Evolutionary conservation across 2,797 vertebrate genomes (phyloP).

Genomic region (Hippocampus kuda): DNA sequence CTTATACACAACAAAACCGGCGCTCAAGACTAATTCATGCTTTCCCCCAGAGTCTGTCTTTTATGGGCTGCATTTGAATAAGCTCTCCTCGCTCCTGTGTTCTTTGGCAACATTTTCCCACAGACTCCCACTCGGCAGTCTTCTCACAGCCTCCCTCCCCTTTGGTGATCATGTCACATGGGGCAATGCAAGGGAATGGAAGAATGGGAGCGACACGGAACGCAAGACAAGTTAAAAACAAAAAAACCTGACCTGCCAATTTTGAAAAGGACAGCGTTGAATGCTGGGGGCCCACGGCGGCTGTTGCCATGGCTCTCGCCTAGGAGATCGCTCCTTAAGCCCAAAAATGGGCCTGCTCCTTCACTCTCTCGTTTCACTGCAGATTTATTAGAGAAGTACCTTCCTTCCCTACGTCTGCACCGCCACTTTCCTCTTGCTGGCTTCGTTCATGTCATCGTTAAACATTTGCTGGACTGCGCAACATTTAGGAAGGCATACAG

Average conservation of each 20-base stretch:
- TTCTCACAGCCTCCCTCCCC: slow-evolving; percentile 55
- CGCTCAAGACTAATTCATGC: not conserved
- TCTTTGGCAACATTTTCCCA: slow-evolving; percentile 65
- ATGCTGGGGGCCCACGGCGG: slow-evolving; percentile 53
- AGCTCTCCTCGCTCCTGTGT: slow-evolving; percentile 28
- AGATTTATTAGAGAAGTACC: slow-evolving; percentile 50
- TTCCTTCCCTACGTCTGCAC: not conserved
- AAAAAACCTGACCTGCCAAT: slow-evolving; percentile 52
- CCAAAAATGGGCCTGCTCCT: slow-evolving; percentile 62
- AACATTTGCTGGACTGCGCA: not conserved
- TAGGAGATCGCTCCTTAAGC: slow-evolving; percentile 63
- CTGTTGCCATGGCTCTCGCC: slow-evolving; percentile 68
- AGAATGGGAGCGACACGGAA: slow-evolving; percentile 36
- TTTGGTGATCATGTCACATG: slow-evolving; percentile 44
- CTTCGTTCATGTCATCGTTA: not conserved
- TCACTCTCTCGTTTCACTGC: slow-evolving; percentile 47
- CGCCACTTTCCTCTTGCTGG: not conserved
- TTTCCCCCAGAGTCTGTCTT: not conserved
- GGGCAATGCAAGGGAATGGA: slow-evolving; percentile 31
- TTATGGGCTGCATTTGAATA: not conserved
- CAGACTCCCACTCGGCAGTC: slow-evolving; percentile 45
- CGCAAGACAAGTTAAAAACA: slow-evolving; percentile 39
- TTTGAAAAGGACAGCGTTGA: slow-evolving; percentile 61
- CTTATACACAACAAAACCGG: no score
- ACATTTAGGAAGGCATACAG: no score